Evolutionary conservation across 2,113 vertebrate genomes (phyloP).

Genomic region (Grallaria varia): DNA sequence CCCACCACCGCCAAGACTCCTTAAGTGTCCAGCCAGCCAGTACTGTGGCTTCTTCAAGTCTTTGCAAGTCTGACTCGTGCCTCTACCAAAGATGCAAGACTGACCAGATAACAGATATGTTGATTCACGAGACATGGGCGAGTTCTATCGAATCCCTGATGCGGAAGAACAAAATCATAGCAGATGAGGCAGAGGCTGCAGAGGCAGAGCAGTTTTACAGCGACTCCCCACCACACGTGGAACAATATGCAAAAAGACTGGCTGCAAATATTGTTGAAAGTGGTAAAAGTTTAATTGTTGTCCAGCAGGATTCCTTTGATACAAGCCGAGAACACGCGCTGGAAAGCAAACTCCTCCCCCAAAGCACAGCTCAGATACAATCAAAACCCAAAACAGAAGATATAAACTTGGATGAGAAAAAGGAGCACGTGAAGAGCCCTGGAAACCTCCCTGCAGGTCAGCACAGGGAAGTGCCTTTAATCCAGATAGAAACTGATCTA

Average conservation of each 20-base stretch:
- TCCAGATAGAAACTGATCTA: constrained; percentile 93
- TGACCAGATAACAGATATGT: constrained; percentile 90
- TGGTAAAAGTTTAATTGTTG: constrained; percentile 75
- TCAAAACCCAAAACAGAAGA: constrained; percentile 40
- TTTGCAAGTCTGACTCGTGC: constrained; percentile 96
- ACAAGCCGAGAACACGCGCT: constrained; percentile 46
- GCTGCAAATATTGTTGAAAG: constrained; percentile 82
- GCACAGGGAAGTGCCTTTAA: constrained; percentile 89
- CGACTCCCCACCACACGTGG: constrained; percentile 76
- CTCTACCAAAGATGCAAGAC: constrained; percentile 86
- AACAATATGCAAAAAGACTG: constrained; percentile 78
- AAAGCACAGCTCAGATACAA: constrained; percentile 47
- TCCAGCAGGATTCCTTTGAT: constrained; percentile 73
- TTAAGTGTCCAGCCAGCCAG: constrained; percentile 79
- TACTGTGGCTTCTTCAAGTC: constrained; percentile 76
- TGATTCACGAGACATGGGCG: constrained; percentile 94
- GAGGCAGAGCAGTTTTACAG: constrained; percentile 68
- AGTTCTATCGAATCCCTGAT: constrained; percentile 95
- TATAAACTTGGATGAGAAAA: constrained; percentile 60
- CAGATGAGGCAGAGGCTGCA: constrained; percentile 72
- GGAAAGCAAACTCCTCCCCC: constrained; percentile 68
- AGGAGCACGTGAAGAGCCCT: background rate
- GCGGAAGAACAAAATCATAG: constrained; percentile 96
- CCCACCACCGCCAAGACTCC: constrained; percentile 80
- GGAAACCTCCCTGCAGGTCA: constrained; percentile 10